Conservation (phyloP, 2,888 invertebrate species). For the Drosophila monieri region DNA sequence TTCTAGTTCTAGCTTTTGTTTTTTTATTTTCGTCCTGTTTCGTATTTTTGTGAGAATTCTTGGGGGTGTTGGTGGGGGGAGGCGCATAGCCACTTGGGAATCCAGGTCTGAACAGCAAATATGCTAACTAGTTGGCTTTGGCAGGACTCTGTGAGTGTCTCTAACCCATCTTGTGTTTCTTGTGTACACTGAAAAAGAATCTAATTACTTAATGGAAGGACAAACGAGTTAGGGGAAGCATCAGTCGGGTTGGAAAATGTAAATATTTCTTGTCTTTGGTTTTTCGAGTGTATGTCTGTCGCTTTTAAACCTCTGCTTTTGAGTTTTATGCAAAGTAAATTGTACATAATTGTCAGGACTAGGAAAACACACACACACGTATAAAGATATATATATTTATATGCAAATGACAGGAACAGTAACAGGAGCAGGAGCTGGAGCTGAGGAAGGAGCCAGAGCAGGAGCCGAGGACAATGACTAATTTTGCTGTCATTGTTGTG, state of each 20-base stretch:
- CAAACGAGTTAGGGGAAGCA: not conserved
- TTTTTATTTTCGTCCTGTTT: constrained; percentile 7
- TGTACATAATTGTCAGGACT: constrained; percentile 74
- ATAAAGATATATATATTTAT: constrained; percentile 1
- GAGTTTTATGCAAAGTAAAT: constrained; percentile 77
- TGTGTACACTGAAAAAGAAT: not conserved
- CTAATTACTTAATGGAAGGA: not conserved
- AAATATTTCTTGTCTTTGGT: not conserved
- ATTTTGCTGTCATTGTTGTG: constrained; percentile 67
- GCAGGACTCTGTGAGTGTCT: constrained; percentile 10
- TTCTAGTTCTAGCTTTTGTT: constrained; percentile 8
- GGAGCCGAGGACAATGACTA: constrained; percentile 63
- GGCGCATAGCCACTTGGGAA: constrained; percentile 10
- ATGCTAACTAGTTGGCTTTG: constrained; percentile 50
- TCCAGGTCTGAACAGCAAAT: constrained; percentile 39
- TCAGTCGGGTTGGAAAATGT: not conserved
- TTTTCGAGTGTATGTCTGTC: not conserved
- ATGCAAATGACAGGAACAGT: constrained; percentile 41
- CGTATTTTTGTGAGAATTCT: not conserved
- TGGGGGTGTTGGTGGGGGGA: not conserved
- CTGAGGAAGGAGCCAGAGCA: constrained; percentile 20
- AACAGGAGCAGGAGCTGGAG: constrained; percentile 17
- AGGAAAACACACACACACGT: constrained; percentile 23
- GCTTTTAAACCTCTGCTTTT: constrained; percentile 48
- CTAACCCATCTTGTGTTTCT: not conserved